Conservation (phyloP, 2,888 invertebrate genomes). For the Pycnomerus fuliginosus region DNA sequence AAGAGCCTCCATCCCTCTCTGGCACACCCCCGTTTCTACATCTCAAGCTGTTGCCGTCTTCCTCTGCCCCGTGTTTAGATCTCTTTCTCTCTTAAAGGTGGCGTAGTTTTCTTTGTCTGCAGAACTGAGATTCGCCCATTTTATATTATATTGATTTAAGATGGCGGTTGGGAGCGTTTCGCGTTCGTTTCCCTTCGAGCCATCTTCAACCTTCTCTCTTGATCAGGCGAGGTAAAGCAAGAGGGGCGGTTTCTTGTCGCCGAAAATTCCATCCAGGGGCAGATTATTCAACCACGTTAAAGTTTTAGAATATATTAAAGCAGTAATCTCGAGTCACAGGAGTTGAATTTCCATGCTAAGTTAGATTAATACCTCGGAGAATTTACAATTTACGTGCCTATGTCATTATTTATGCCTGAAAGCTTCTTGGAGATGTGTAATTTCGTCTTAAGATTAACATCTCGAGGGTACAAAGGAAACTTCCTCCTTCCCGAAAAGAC, state of each 20-base stretch:
- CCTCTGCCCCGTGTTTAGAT: conserved; percentile 18
- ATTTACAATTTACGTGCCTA: conserved; percentile 53
- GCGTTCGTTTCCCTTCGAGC: conserved; percentile 2
- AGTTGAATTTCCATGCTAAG: conserved; percentile 55
- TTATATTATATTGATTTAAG: conserved; percentile 48
- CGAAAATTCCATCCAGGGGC: conserved; percentile 18
- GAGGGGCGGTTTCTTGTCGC: not conserved
- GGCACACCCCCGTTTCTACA: conserved; percentile 9
- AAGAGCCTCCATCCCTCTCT: conserved; percentile 29
- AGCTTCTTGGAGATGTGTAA: conserved; percentile 53
- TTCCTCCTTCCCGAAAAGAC: no score
- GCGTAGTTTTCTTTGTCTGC: conserved; percentile 49
- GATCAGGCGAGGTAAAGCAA: not conserved
- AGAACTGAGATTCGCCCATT: conserved; percentile 52
- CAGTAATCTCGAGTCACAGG: conserved; percentile 53
- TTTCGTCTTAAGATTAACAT: conserved; percentile 51
- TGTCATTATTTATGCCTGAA: conserved; percentile 54
- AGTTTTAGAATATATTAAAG: conserved; percentile 56
- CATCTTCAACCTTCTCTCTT: conserved; percentile 1
- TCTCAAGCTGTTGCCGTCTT: conserved; percentile 6
- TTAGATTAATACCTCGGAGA: conserved; percentile 56
- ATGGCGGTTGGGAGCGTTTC: conserved; percentile 17
- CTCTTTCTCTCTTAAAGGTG: conserved; percentile 46
- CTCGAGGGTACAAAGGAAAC: no score
- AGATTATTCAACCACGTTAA: conserved; percentile 50